A percentile compares a stretch with the other conserved stretches of the same genome.
These are phyloP conservation scores for Stenoptilia bipunctidactyla DNA, from an alignment of 2,888 invertebrate genomes.

Conservation along the genomic window DNA sequence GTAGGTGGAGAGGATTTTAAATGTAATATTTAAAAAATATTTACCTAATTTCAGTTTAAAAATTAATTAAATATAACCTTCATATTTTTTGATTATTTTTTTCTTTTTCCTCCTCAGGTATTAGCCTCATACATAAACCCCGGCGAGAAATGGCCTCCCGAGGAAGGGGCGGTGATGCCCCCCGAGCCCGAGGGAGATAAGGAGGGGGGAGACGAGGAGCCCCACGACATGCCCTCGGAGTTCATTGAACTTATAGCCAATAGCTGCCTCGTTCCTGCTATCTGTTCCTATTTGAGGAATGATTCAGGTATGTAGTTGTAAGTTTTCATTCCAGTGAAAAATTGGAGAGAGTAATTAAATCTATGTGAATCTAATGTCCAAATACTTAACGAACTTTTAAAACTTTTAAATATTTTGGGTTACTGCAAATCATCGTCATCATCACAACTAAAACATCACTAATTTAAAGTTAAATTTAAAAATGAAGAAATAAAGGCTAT, in stretches of 20 bases:
- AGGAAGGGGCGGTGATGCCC: slow-evolving; percentile 50
- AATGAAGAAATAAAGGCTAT: no score
- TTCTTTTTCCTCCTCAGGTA: slow-evolving; percentile 66
- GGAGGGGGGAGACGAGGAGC: slow-evolving; percentile 19
- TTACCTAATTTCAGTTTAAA: no score
- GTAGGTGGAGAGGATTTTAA: no score
- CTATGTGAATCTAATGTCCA: background rate
- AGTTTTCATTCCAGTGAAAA: no score
- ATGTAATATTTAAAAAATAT: no score
- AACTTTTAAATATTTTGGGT: no score
- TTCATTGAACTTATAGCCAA: slow-evolving; percentile 83
- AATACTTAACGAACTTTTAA: no score
- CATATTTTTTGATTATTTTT: no score
- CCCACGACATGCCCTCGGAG: slow-evolving; percentile 73
- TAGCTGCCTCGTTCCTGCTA: slow-evolving; percentile 88
- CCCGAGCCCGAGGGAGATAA: slow-evolving; percentile 35
- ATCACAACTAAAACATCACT: no score
- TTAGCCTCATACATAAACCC: slow-evolving; percentile 91
- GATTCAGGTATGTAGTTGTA: slow-evolving; percentile 84
- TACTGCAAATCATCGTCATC: no score
- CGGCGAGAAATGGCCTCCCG: slow-evolving; percentile 66
- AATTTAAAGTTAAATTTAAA: no score
- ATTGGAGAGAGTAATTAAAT: background rate
- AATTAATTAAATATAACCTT: no score
- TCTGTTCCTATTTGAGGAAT: slow-evolving; percentile 91